Evolutionary conservation across 2,888 invertebrate species (phyloP), one percentile per base, ranked within the genome.

Genomic region (Piscicola geometra): DNA sequence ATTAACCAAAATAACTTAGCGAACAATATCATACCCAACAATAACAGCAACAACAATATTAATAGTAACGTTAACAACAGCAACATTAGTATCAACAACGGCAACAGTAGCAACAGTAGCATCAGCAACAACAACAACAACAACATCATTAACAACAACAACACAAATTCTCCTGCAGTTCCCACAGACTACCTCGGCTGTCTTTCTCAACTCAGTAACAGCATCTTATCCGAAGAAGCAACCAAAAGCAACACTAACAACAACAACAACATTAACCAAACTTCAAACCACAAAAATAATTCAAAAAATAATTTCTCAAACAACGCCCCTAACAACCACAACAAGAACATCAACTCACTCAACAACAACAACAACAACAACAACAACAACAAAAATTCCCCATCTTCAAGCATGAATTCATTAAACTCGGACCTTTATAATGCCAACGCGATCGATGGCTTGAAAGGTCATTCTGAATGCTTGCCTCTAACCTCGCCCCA

Each of bases 111-210:
- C 25, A 56, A 56, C 25, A 56, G n/a, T 21, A 56, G 5, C n/a
- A 56, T 25, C n/a, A 64, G 9, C 64, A n/a, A 64, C 64, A 67
- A 35, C 67, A 67, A 32, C 67, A 30, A 5, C 28, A 33, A 33
- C 18, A 21, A 28, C 3, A 67, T 32, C 35, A 60, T 60, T 64
- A 64, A 41, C 73, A 32, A n/a, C 35, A 32, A 25, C 28, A 56
- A 56, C 73, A 47, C 32, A 60, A 60, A 18, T 3, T 73, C 66
- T 3, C 25, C 76, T n/a, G 32, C 36, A 5, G 72, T 56, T 1
- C 33, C 76, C 12, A 67, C 75, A 41, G 71, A 76, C 52, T 71
- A 76, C 41, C 76, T 76, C 3, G 76, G 76, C 36, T 76, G 76
- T 64, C 71, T 76, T 25, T 76, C 76, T 21, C 76, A 76, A 64